Conservation (phyloP, 2,797 vertebrate species). For the Gallinago solitaria region DNA sequence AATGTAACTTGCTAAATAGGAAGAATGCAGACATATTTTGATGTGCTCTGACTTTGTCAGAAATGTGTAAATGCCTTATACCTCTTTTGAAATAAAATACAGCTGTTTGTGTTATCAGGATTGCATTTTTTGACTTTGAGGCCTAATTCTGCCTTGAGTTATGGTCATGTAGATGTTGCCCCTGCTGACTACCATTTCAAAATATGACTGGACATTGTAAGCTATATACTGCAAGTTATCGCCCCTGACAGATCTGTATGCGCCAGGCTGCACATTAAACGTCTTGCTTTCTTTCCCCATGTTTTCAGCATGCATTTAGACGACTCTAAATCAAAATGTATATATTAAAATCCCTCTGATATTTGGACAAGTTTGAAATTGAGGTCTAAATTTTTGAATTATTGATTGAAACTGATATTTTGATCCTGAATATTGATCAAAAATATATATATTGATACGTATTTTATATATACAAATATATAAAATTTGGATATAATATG, state of each 20-base stretch:
- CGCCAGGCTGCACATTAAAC: not conserved
- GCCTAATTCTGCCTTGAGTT: not conserved
- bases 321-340: not conserved
- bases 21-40: not conserved
- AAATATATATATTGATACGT: not conserved
- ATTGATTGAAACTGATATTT: not conserved
- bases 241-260: not conserved
- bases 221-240: not conserved
- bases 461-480: not conserved
- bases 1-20: fast-evolving
- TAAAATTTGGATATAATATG: not conserved
- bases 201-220: fast-evolving
- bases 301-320: not conserved
- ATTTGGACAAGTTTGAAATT: not conserved
- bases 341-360: not conserved
- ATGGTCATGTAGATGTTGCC: not conserved
- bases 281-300: not conserved
- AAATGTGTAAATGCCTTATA: not conserved
- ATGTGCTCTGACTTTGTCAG: not conserved
- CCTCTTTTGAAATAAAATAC: not conserved
- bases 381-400: not conserved
- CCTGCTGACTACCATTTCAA: not conserved
- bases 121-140: not conserved
- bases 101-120: not conserved
- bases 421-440: not conserved